phyloP scores from a whole-genome alignment of 2,797 vertebrate species.

The Siniperca obscura region DNA sequence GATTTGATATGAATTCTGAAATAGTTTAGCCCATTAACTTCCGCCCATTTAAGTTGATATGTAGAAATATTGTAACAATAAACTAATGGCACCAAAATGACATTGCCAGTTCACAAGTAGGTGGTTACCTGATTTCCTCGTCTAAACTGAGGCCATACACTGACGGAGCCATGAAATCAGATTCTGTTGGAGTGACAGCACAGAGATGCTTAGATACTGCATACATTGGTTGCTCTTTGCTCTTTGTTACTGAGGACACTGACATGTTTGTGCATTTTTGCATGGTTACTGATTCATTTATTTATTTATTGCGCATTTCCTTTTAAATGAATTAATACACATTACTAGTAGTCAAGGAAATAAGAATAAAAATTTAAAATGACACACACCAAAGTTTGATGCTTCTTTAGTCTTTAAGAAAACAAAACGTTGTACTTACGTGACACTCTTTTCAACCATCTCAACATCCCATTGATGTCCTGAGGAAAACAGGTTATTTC shows the following conservation, averaged over 20 bases:
- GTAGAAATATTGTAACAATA: background rate
- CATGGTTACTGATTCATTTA: background rate
- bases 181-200: constrained; percentile 55
- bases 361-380: no score
- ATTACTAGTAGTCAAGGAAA: background rate
- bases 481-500: constrained; percentile 45
- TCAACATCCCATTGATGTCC: constrained; percentile 63
- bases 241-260: background rate
- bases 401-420: background rate
- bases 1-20: background rate
- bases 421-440: constrained; percentile 60
- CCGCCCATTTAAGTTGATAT: background rate
- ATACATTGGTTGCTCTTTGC: background rate
- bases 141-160: constrained; percentile 61
- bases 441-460: constrained; percentile 71
- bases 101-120: background rate
- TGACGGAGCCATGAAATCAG: constrained; percentile 39
- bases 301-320: background rate
- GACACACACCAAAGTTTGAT: background rate
- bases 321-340: background rate
- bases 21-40: background rate
- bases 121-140: constrained; percentile 75
- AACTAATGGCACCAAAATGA: background rate
- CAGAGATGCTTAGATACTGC: constrained; percentile 7
- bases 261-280: background rate